Percentiles rank a stretch among this genome's conserved stretches.
Conservation (phyloP, 2,113 vertebrate genomes). For the Ceyx melanurus region DNA sequence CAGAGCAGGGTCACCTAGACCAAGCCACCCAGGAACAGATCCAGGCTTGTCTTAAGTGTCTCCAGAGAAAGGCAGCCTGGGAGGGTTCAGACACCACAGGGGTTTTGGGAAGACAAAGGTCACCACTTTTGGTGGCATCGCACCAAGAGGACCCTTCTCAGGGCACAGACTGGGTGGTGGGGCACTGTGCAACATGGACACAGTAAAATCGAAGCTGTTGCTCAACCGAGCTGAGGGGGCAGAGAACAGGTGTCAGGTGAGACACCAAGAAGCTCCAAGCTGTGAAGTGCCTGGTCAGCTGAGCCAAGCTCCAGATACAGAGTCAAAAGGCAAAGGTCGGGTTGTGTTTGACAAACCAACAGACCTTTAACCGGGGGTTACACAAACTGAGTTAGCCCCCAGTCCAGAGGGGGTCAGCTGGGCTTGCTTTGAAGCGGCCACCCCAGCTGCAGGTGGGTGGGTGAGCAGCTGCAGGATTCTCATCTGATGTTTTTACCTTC, state of each 20-base stretch:
- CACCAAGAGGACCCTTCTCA: not conserved
- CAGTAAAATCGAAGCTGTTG: not conserved
- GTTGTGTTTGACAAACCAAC: not conserved
- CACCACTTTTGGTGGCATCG: not conserved
- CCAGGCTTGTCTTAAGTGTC: too few relatives aligned
- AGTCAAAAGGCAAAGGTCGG: not conserved
- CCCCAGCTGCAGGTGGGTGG: not conserved
- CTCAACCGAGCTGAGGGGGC: not conserved
- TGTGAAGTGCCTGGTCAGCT: not conserved
- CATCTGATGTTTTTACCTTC: slow-evolving; percentile 77
- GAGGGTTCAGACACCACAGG: not conserved
- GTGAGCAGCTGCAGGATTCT: not conserved
- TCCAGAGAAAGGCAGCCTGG: not conserved
- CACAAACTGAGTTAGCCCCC: not conserved
- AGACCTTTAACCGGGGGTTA: not conserved
- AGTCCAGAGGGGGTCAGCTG: not conserved
- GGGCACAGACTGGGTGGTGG: not conserved
- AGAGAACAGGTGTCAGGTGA: not conserved
- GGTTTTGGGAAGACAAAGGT: not conserved
- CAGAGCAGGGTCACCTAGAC: too few relatives aligned
- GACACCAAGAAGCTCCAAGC: not conserved
- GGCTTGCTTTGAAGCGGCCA: not conserved
- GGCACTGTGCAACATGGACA: not conserved
- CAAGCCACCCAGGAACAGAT: too few relatives aligned
- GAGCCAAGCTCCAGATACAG: not conserved